These are phyloP conservation scores for Poecilia picta DNA, from an alignment of 2,797 vertebrate species.

Conservation along the genomic window DNA sequence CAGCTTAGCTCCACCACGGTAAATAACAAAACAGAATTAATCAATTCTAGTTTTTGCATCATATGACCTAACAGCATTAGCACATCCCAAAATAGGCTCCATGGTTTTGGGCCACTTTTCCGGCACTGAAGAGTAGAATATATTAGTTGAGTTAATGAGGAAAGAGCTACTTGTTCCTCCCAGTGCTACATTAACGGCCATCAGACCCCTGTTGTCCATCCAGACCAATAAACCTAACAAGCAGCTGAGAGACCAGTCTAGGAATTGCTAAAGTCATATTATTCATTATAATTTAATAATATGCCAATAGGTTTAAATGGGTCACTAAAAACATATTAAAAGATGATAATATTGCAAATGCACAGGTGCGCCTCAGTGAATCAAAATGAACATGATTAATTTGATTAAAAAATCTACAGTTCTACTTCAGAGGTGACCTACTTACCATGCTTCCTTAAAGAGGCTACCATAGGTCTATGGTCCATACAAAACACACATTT, in stretches of 20 bases:
- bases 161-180: slow-evolving; percentile 1
- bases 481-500: too few species aligned
- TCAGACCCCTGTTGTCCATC: not conserved
- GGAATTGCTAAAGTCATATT: not conserved
- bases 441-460: too few species aligned
- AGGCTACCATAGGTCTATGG: too few species aligned
- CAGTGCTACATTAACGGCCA: not conserved
- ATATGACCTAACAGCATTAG: not conserved
- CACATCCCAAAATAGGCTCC: not conserved
- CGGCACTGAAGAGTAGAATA: not conserved
- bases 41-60: not conserved
- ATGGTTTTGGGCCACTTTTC: not conserved
- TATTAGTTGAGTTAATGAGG: slow-evolving; percentile 5
- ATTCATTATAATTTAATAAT: not conserved
- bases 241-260: slow-evolving; percentile 9
- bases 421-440: not conserved
- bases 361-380: not conserved
- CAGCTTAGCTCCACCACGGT: slow-evolving; percentile 30
- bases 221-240: slow-evolving; percentile 11
- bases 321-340: slow-evolving; percentile 4
- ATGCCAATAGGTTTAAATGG: not conserved
- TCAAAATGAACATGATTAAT: not conserved
- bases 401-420: not conserved
- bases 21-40: slow-evolving; percentile 21
- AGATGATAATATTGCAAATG: not conserved